Base-by-base conservation (phyloP, 2,113 vertebrate species). In the Pangasianodon gigas region DNA sequence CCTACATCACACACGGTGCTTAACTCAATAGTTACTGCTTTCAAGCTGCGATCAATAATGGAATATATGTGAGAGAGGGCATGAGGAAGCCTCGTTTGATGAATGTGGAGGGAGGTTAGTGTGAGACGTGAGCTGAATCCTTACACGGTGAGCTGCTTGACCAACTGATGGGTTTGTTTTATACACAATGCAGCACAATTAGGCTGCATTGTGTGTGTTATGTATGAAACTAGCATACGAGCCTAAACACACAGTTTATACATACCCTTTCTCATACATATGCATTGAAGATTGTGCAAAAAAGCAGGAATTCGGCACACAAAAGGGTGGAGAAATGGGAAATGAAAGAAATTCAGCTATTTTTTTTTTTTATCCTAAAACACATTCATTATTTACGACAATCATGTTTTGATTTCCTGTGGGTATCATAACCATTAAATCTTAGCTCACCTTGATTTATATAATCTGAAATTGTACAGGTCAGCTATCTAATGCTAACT, bases 31-130 rank as follows among this genome's bases (percentile, higher is more conserved):
- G 71, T 86, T 86, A 48, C 58, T 41, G 84, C 84, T 86, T 75
- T 86, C 56, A 86, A 54, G 60, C 84, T 56, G 75, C 37, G 77
- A 86, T 89, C 84, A 80, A 89, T 89, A 86, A 85, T 9, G 56
- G 52, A 46, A 48, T 44, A 21, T 80, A 54, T 56, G 89, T n/a
- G 56, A 79, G 84, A 26, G 14, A 41, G 48, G 62, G 62, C 81
- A 74, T 1, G 32, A 74, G 80, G 81, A 84, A 56, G 65, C 37
- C 16, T 26, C 14, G 51, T 54, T 29, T 84, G 65, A 84, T 84
- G 32, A 48, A 84, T 84, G 62, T 48, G 88, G 65, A 84, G 13
- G 79, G 65, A 29, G n/a, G 19, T 41, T 58, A 37, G 74, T n/a
- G 71, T 9, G 67, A 77, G 82, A 84, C 62, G 41, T 69, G 87